Conservation (phyloP, 2,888 invertebrate species). For the Cyclophora punctaria region DNA sequence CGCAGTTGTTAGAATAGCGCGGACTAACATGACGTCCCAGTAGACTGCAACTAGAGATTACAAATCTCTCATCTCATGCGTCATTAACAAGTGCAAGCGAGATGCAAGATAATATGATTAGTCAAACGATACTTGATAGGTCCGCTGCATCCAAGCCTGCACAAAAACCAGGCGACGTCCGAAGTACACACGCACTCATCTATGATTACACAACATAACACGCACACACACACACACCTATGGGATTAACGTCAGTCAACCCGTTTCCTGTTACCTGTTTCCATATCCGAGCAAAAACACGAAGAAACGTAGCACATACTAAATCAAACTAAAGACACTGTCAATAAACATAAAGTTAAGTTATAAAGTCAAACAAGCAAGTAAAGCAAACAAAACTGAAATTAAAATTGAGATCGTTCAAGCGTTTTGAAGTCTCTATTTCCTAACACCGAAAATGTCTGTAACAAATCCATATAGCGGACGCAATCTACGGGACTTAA, state of each 20-base stretch:
- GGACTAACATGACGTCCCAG: constrained; percentile 32
- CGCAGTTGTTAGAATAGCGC: constrained; percentile 29
- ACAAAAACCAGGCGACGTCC: constrained; percentile 57
- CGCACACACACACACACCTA: constrained; percentile 45
- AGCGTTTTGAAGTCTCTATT: constrained; percentile 65
- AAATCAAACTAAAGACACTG: constrained; percentile 65
- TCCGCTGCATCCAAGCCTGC: constrained; percentile 39
- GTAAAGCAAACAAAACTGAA: constrained; percentile 16
- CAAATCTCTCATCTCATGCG: constrained; percentile 36
- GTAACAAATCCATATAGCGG: constrained; percentile 64
- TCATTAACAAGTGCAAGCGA: constrained; percentile 32
- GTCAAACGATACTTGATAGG: constrained; percentile 48
- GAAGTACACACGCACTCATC: constrained; percentile 43
- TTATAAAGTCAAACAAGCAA: constrained; percentile 18
- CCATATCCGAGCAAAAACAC: constrained; percentile 41
- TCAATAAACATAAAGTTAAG: constrained; percentile 39
- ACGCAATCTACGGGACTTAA: constrained; percentile 67
- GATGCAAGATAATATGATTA: constrained; percentile 45
- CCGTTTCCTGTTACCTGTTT: constrained; percentile 72
- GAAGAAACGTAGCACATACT: constrained; percentile 31
- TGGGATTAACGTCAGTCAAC: constrained; percentile 68
- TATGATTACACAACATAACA: constrained; percentile 49
- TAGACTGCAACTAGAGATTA: constrained; percentile 32
- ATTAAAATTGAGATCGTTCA: constrained; percentile 33
- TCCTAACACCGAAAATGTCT: constrained; percentile 57